These are phyloP conservation scores for Yponomeuta cagnagella DNA, from an alignment of 2,888 invertebrate species.

Conservation along the genomic window DNA sequence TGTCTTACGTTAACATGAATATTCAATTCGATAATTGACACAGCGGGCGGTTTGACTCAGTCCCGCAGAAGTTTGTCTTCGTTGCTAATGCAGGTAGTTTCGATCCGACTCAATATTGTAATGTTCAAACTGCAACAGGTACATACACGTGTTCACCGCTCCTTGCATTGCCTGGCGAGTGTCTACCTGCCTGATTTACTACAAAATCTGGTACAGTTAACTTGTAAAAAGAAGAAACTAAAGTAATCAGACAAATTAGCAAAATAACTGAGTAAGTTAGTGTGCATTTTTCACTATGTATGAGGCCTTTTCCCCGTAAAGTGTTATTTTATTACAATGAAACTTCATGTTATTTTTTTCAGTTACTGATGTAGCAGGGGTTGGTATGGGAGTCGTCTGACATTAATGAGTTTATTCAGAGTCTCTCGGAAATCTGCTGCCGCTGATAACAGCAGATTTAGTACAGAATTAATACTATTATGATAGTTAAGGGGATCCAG, in stretches of 20 bases:
- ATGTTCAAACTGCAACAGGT: neutral
- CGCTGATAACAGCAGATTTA: neutral
- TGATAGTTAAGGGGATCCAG: neutral
- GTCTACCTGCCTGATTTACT: no score
- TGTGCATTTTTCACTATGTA: no score
- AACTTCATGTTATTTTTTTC: neutral
- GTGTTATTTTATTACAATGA: no score
- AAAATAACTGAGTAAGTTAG: no score
- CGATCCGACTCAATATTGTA: neutral
- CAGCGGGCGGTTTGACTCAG: neutral
- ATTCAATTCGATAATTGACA: slow-evolving; percentile 3
- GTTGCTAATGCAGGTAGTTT: neutral
- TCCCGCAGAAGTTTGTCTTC: neutral
- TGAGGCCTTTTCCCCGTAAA: no score
- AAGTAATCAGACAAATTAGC: no score
- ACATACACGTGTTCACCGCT: no score
- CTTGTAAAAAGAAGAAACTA: no score
- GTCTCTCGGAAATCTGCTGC: neutral
- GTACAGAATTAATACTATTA: neutral
- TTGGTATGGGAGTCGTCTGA: neutral
- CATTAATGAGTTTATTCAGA: neutral
- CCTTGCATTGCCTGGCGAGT: no score
- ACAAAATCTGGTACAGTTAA: no score
- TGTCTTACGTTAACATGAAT: neutral
- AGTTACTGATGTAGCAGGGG: neutral